A percentile compares a stretch with the other conserved stretches of the same genome.
Conservation (phyloP, 2,888 invertebrate species). For the Himalopsyche anomala region DNA sequence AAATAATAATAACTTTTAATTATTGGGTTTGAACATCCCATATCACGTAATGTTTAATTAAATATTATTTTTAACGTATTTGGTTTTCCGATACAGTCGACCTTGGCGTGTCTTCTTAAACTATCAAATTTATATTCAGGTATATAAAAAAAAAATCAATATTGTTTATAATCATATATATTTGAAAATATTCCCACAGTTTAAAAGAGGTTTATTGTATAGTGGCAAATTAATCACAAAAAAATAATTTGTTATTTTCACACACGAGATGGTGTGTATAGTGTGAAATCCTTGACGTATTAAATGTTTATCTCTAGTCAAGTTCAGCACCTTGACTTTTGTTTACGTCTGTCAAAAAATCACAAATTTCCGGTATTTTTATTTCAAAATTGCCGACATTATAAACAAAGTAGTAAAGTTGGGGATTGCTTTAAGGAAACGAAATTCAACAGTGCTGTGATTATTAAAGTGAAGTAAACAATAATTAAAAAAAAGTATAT, state of each 20-base stretch:
- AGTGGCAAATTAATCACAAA: slow-evolving; percentile 7
- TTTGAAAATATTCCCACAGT: slow-evolving; percentile 12
- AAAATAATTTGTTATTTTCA: neutral
- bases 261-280: slow-evolving; percentile 1
- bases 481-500: no score
- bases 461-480: no score
- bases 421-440: no score
- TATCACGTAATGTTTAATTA: no score
- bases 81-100: neutral
- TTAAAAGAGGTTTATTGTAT: neutral
- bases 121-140: neutral
- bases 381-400: neutral
- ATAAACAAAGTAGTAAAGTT: no score
- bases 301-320: slow-evolving; percentile 12
- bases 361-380: neutral
- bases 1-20: no score
- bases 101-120: slow-evolving; percentile 1
- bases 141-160: neutral
- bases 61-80: no score
- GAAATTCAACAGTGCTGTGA: no score
- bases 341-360: slow-evolving; percentile 2
- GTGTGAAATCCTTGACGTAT: neutral
- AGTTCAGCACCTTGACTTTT: slow-evolving; percentile 19
- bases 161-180: neutral
- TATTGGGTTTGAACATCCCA: no score